Conservation (phyloP, 2,113 vertebrate genomes). For the Dermatemys mawii region DNA sequence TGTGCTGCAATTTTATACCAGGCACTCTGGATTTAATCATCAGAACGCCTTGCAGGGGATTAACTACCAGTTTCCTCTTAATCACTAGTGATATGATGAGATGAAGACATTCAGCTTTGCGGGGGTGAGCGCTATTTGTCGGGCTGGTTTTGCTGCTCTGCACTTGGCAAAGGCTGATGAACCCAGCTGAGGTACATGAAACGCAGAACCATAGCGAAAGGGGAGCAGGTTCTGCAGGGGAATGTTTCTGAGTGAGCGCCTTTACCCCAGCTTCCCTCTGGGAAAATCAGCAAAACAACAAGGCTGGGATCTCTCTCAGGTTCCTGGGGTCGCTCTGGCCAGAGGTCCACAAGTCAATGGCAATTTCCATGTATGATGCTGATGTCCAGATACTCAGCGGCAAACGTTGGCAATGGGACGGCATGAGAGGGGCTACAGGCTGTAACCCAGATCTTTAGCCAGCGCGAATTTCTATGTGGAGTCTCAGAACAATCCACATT, state of each 20-base stretch:
- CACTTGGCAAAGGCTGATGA: not conserved
- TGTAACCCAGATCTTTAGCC: not conserved
- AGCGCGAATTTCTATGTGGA: not conserved
- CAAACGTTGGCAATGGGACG: not conserved
- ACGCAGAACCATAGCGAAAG: not conserved
- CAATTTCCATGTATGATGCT: rapidly evolving
- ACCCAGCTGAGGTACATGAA: rapidly evolving
- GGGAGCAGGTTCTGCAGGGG: not conserved
- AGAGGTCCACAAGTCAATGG: not conserved
- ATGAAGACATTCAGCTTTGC: not conserved
- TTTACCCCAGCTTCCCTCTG: not conserved
- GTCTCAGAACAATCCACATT: not conserved
- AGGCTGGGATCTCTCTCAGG: not conserved
- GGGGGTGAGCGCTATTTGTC: not conserved
- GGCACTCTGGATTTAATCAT: constrained; percentile 24
- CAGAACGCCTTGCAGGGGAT: constrained; percentile 44
- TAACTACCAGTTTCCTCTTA: constrained; percentile 44
- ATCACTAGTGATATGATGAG: constrained; percentile 38
- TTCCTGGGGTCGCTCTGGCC: not conserved
- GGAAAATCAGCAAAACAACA: not conserved
- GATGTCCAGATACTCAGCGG: rapidly evolving
- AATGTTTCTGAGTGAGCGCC: not conserved
- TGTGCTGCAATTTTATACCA: not conserved
- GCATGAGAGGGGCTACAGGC: rapidly evolving
- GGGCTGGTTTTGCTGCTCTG: not conserved